Conservation (phyloP, 1,140 invertebrate genomes). For the Tetragnatha versicolor region DNA sequence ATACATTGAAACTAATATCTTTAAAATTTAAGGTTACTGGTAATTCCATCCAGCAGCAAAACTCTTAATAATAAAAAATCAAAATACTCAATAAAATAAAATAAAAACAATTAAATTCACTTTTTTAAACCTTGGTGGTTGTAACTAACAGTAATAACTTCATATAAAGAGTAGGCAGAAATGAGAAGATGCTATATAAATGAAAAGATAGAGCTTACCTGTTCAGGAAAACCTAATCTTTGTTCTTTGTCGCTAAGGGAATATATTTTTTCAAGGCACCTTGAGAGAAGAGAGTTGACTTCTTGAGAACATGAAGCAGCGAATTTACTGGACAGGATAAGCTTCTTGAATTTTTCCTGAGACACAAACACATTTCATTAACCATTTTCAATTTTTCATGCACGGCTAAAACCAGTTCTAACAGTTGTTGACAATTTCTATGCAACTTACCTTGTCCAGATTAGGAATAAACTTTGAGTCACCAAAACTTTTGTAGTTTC, state of each 20-base stretch:
- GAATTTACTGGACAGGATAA: slow-evolving; percentile 75
- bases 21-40: too few relatives aligned
- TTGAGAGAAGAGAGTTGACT: slow-evolving; percentile 69
- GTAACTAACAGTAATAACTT: too few relatives aligned
- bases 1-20: too few relatives aligned
- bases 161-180: too few relatives aligned
- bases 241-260: slow-evolving; percentile 74
- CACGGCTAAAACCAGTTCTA: too few relatives aligned
- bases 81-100: too few relatives aligned
- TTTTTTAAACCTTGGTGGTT: too few relatives aligned
- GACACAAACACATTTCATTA: background rate
- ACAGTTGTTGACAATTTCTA: too few relatives aligned
- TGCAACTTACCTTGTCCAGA: slow-evolving; percentile 68
- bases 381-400: too few relatives aligned
- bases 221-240: slow-evolving; percentile 78
- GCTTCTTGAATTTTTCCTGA: slow-evolving; percentile 74
- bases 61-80: too few relatives aligned
- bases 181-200: background rate
- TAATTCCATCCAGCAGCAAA: too few relatives aligned
- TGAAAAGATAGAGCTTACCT: slow-evolving; percentile 65
- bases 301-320: slow-evolving; percentile 69
- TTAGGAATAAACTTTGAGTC: slow-evolving; percentile 91
- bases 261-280: slow-evolving; percentile 74
- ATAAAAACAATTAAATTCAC: too few relatives aligned
- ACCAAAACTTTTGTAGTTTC: slow-evolving; percentile 95